Percentiles rank a stretch among this genome's conserved stretches.
Conservation (phyloP, 2,797 vertebrate species). For the Dipus sagitta region DNA sequence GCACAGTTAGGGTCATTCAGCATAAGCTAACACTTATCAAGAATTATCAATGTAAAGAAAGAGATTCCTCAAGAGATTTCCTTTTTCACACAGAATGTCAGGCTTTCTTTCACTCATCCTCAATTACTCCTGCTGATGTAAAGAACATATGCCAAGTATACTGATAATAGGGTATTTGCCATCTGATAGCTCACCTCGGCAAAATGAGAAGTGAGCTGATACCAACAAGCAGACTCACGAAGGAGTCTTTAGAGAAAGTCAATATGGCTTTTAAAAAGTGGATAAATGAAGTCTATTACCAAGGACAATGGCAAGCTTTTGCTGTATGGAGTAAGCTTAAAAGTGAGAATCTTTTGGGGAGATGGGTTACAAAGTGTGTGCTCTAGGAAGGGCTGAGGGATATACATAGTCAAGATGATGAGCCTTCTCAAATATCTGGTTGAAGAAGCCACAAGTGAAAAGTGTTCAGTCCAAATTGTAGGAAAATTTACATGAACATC, state of each 20-base stretch:
- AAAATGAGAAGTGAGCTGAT: constrained; percentile 62
- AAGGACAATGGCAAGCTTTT: constrained; percentile 5
- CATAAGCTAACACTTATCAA: constrained; percentile 14
- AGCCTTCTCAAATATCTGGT: neutral
- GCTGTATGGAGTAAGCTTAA: neutral
- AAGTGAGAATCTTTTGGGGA: constrained; percentile 39
- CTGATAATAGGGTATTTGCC: constrained; percentile 17
- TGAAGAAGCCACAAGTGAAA: neutral
- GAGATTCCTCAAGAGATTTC: constrained; percentile 5
- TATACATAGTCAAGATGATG: neutral
- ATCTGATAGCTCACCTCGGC: constrained; percentile 57
- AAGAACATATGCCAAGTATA: constrained; percentile 13
- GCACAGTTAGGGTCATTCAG: neutral
- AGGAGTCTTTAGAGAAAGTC: constrained; percentile 44
- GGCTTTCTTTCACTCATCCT: neutral
- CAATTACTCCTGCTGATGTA: constrained; percentile 51
- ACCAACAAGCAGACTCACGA: neutral
- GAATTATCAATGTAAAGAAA: constrained; percentile 52
- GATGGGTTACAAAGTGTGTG: neutral
- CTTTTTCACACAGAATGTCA: neutral
- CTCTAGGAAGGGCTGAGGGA: accelerated
- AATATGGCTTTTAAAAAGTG: neutral
- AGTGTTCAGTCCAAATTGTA: neutral
- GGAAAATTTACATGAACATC: neutral
- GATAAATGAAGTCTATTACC: neutral